A percentile compares a stretch with the other conserved stretches of the same genome.
These are phyloP conservation scores for Leptoteleia sp. DNA, from an alignment of 1,140 invertebrate genomes.

Conservation along the genomic window DNA sequence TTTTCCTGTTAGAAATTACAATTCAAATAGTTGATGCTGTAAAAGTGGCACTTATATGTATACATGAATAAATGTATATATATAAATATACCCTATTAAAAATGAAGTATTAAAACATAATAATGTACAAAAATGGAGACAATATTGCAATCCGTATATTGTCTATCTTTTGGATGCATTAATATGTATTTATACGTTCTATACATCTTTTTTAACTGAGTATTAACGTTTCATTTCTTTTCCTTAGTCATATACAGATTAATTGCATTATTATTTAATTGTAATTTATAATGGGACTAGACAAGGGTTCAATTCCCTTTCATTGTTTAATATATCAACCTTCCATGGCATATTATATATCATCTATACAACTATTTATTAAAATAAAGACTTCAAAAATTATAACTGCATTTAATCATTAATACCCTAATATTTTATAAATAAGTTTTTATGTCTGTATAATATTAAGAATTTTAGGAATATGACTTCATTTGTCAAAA, in stretches of 20 bases:
- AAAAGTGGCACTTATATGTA: constrained; percentile 1
- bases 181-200: no score
- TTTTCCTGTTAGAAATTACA: constrained; percentile 53
- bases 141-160: no score
- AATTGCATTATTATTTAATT: constrained; percentile 24
- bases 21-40: constrained; percentile 8
- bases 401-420: constrained; percentile 6
- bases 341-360: constrained; percentile 68
- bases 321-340: constrained; percentile 68
- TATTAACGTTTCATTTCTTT: constrained; percentile 43
- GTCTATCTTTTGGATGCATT: no score
- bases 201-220: no score
- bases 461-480: no score
- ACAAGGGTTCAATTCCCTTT: constrained; percentile 58
- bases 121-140: no score
- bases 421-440: no score
- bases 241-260: constrained; percentile 18
- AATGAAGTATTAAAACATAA: no score
- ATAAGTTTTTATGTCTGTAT: no score
- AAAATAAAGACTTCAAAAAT: constrained; percentile 68
- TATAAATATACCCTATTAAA: no score
- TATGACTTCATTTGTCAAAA: no score
- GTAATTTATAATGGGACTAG: constrained; percentile 46
- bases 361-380: constrained; percentile 70
- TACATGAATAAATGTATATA: background rate